Conservation (phyloP, 2,113 vertebrate genomes). For the Misgurnus mizolepis region DNA sequence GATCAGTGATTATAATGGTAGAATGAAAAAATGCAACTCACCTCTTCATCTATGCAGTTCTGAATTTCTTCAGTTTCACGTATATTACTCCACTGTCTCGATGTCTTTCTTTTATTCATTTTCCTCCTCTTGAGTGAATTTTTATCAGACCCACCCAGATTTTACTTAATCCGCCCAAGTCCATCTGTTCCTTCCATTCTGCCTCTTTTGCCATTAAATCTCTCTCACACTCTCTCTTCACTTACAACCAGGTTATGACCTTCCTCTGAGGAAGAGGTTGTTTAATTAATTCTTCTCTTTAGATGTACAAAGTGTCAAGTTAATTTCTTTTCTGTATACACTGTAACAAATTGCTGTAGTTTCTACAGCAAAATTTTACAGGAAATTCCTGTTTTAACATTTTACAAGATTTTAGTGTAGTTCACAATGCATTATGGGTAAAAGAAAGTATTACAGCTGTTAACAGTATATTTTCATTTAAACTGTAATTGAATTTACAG, state of each 20-base stretch:
- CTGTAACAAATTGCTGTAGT: too few species aligned
- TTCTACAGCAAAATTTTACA: too few species aligned
- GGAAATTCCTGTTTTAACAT: too few species aligned
- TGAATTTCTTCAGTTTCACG: neutral
- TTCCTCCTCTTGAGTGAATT: conserved; percentile 46
- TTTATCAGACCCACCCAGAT: conserved; percentile 63
- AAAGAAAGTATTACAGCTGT: too few species aligned
- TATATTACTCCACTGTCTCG: neutral
- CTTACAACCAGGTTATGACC: conserved; percentile 31
- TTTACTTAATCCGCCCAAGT: conserved; percentile 53
- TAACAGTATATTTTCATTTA: too few species aligned
- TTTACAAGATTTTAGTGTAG: too few species aligned
- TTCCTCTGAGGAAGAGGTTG: neutral
- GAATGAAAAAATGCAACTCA: conserved; percentile 4
- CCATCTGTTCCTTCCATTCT: conserved; percentile 52
- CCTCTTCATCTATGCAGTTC: neutral
- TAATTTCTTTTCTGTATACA: neutral
- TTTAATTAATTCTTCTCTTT: conserved; percentile 5
- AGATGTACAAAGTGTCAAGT: neutral
- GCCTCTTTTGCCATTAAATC: conserved; percentile 62
- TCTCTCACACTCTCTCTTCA: conserved; percentile 58
- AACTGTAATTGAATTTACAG: too few species aligned
- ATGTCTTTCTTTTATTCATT: conserved; percentile 48
- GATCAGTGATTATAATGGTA: too few species aligned
- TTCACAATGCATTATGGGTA: too few species aligned